Conservation (phyloP, 64 coral and sea anemone species). For the Dendrophyllia cribrosa region DNA sequence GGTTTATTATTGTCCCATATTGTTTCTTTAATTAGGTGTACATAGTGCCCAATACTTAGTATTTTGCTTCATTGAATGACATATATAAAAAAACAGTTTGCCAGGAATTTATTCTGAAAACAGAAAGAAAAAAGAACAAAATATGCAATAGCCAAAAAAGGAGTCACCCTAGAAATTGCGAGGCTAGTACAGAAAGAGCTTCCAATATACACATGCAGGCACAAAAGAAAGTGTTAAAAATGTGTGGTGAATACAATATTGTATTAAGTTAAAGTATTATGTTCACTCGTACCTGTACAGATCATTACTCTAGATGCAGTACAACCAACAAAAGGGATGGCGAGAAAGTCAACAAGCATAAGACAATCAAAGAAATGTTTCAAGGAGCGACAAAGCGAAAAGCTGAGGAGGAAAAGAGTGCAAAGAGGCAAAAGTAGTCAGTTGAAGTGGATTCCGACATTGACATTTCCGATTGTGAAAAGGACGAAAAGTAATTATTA, state of each 20-base stretch:
- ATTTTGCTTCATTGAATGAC: too few species aligned
- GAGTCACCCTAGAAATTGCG: too few species aligned
- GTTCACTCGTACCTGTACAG: not conserved
- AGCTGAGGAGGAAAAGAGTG: not conserved
- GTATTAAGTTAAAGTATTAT: not conserved
- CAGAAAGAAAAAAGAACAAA: too few species aligned
- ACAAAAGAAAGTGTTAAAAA: not conserved
- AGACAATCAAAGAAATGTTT: slow-evolving; percentile 9
- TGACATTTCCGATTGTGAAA: slow-evolving; percentile 33
- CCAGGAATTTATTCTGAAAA: too few species aligned
- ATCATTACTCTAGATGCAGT: slow-evolving; percentile 37
- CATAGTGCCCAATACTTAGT: too few species aligned
- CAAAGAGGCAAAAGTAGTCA: not conserved
- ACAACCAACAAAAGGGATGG: not conserved
- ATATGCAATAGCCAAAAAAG: too few species aligned
- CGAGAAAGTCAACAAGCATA: not conserved
- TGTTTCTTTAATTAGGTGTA: too few species aligned
- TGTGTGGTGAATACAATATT: not conserved
- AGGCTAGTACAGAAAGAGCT: too few species aligned
- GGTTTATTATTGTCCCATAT: too few species aligned
- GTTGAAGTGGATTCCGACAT: slow-evolving; percentile 17
- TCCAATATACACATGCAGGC: too few species aligned
- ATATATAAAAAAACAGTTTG: too few species aligned
- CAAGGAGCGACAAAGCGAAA: not conserved
- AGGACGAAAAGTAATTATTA: not conserved